These are phyloP conservation scores for Halcyon leucocephala DNA, from an alignment of 2,797 vertebrate species.

Conservation along the genomic window DNA sequence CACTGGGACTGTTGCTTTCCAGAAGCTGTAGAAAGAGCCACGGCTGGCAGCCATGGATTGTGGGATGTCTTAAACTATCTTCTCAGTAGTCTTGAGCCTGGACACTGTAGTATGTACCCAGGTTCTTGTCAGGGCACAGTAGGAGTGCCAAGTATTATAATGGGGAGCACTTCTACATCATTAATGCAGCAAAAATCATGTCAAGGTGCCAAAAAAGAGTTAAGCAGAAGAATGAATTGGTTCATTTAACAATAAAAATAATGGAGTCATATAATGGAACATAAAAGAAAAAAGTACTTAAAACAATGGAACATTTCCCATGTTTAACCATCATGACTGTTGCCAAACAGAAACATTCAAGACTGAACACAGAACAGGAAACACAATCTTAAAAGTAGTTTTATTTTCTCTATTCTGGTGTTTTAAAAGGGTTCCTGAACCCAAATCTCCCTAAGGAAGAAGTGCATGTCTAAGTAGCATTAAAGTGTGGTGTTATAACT, in stretches of 20 bases:
- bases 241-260: neutral
- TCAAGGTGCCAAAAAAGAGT: neutral
- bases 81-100: neutral
- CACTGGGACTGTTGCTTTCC: neutral
- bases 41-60: neutral
- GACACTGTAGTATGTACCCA: neutral
- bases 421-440: neutral
- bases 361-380: neutral
- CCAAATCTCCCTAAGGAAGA: neutral
- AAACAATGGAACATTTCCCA: neutral
- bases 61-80: neutral
- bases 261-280: neutral
- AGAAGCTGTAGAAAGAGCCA: neutral
- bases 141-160: neutral
- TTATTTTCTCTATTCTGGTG: neutral
- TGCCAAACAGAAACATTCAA: neutral
- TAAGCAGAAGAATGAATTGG: neutral
- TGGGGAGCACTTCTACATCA: rapidly evolving
- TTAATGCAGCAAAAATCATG: neutral
- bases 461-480: neutral
- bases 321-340: neutral
- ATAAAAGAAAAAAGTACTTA: neutral
- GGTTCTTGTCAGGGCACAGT: neutral
- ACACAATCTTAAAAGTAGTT: neutral
- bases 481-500: neutral